phyloP scores from a whole-genome alignment of 2,888 invertebrate species.

The Allygus modestus region DNA sequence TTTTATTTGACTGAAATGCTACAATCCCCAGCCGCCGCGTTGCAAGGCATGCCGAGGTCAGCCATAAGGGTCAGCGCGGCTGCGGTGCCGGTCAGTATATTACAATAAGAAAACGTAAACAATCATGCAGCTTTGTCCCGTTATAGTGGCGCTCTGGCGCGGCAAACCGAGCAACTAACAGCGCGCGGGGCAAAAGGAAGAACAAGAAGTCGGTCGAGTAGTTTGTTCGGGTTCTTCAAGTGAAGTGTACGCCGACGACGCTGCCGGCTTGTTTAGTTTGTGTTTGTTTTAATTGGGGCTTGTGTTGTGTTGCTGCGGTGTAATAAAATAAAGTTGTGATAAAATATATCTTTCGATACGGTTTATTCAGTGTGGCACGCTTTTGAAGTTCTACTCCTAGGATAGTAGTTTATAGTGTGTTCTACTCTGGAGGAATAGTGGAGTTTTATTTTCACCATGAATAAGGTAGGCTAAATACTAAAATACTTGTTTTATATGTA shows the following conservation, averaged over 20 bases:
- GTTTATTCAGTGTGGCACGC: background rate
- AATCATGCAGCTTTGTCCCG: background rate
- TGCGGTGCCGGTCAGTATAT: background rate
- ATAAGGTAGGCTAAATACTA: too few relatives aligned
- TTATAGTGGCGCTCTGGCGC: slow-evolving; percentile 27
- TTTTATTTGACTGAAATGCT: too few relatives aligned
- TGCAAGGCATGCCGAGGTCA: background rate
- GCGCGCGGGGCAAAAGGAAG: slow-evolving; percentile 30
- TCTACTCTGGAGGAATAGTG: background rate
- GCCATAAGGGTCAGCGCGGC: background rate
- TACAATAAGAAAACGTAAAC: slow-evolving; percentile 28
- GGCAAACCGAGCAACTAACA: slow-evolving; percentile 44
- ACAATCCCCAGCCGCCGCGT: too few relatives aligned
- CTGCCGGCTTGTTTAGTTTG: slow-evolving; percentile 38
- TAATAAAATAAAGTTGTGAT: background rate
- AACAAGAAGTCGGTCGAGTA: slow-evolving; percentile 56
- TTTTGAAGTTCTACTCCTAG: background rate
- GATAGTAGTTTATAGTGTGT: slow-evolving; percentile 13
- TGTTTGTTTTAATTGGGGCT: slow-evolving; percentile 38
- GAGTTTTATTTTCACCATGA: slow-evolving; percentile 7
- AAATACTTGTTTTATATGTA: too few relatives aligned
- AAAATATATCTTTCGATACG: background rate
- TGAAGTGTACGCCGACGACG: slow-evolving; percentile 21
- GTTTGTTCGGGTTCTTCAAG: slow-evolving; percentile 47
- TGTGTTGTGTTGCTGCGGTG: slow-evolving; percentile 1